Evolutionary conservation across 1,140 invertebrate species (phyloP), one percentile per base, ranked within the genome.

Genomic region (Anadara kagoshimensis): DNA sequence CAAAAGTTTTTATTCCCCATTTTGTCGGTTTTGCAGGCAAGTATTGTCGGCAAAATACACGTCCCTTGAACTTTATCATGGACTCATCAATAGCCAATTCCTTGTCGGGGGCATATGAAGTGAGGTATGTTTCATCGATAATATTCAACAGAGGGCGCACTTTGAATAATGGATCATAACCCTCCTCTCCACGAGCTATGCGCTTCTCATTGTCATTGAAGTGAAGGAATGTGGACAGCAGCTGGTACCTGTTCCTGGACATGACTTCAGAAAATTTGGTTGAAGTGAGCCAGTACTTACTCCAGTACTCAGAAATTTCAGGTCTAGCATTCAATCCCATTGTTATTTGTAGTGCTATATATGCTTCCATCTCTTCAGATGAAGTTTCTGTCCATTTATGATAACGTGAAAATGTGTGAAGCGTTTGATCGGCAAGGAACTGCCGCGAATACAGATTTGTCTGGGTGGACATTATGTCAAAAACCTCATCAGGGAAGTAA

Each of bases 1-100:
- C 41, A 61, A 74, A 90, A 71, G 89, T 78, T 83, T 90, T 90
- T 18, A 87, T 87, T 22, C 87, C 88, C 85, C 88, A 88, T 74
- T 90, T 90, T 56, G 86, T 79, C 11, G 89, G 86, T 73, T 89
- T 89, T 24, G 83, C 78, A 43, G 77, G 83, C 66, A 82, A 69
- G 73, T 90, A 90, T 76, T 89, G 87, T 79, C 88, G 87, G 54
- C 88, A 83, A 73, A 76, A 78, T 78, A 86, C 78, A 58, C 72
- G 75, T 12, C 86, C 86, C 45, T 58, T 45, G 44, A 58, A 68
- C 24, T 51, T 51, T 14, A 68, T 26, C 53, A 47, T 58, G n/a
- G 80, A 88, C 88, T 29, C 84, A 90, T 18, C 86, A 76, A 79
- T 53, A n/a, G 64, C 73, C 12, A 81, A 12, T 5, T 80, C n/a